Evolutionary conservation across 1,140 invertebrate genomes (phyloP).

Genomic region (Pseudobourletiella spinata): DNA sequence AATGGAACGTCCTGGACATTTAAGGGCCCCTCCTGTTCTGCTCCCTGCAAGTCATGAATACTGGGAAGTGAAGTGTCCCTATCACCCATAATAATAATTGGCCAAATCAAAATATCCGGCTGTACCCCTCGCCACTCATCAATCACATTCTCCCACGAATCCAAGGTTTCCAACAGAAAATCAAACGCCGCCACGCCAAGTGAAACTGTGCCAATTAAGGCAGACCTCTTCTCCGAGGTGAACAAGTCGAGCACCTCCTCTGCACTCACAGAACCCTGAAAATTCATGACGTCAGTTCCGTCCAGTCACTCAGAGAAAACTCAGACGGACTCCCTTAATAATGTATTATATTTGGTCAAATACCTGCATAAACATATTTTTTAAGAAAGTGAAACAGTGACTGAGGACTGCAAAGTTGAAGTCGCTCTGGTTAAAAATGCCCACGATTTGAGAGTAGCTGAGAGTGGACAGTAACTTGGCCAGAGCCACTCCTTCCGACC

Average conservation of each 20-base stretch:
- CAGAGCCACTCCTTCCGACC: conserved; percentile 24
- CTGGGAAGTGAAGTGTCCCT: no score
- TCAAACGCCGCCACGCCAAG: conserved; percentile 29
- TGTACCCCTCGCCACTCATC: not conserved
- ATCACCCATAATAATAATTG: not conserved
- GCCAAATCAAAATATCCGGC: not conserved
- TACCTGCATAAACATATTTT: conserved; percentile 15
- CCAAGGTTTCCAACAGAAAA: conserved; percentile 25
- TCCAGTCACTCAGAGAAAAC: no score
- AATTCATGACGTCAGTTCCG: no score
- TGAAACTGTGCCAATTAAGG: conserved; percentile 21
- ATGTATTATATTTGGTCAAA: not conserved
- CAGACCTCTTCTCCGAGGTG: conserved; percentile 18
- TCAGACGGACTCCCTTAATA: no score
- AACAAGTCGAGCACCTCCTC: conserved; percentile 21
- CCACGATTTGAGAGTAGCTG: conserved; percentile 20
- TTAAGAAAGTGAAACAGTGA: conserved; percentile 23
- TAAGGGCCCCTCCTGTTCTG: no score
- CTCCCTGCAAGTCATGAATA: no score
- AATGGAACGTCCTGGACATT: conserved; percentile 1
- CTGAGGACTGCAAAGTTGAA: conserved; percentile 21
- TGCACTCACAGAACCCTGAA: conserved; percentile 8
- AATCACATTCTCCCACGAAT: conserved; percentile 23
- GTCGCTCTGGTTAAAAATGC: conserved; percentile 12
- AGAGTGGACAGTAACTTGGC: conserved; percentile 23